phyloP scores from a whole-genome alignment of 2,888 invertebrate genomes.

The Dynastes maya region DNA sequence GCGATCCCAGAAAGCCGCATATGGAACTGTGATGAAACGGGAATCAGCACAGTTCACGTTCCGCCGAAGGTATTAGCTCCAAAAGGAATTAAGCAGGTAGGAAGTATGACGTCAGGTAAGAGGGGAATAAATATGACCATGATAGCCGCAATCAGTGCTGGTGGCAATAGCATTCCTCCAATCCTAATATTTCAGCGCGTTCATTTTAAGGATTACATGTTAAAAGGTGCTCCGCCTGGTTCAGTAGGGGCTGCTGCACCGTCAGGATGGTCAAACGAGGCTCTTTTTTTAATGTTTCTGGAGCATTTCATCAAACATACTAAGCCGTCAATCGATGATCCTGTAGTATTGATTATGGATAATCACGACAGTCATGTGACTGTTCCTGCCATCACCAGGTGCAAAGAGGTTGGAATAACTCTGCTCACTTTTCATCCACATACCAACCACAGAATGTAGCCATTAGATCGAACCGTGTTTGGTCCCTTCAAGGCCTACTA shows the following conservation, averaged over 20 bases:
- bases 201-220: constrained; percentile 21
- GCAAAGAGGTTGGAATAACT: constrained; percentile 55
- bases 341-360: constrained; percentile 60
- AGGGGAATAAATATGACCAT: constrained; percentile 63
- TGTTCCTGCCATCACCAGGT: neutral
- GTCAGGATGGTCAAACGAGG: constrained; percentile 59
- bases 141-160: constrained; percentile 62
- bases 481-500: constrained; percentile 58
- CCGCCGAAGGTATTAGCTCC: constrained; percentile 62
- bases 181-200: constrained; percentile 63
- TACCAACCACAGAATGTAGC: constrained; percentile 14
- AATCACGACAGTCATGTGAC: constrained; percentile 63
- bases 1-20: constrained; percentile 44
- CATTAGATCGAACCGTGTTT: constrained; percentile 59
- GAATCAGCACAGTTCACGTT: constrained; percentile 63
- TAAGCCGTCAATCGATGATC: constrained; percentile 50
- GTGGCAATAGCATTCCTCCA: constrained; percentile 62
- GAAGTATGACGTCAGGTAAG: constrained; percentile 64
- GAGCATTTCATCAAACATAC: constrained; percentile 50
- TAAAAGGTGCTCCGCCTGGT: constrained; percentile 55
- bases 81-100: constrained; percentile 65
- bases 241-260: constrained; percentile 55
- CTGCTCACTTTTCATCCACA: constrained; percentile 6
- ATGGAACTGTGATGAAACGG: constrained; percentile 65
- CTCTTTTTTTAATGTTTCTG: constrained; percentile 54